Evolutionary conservation across 2,888 invertebrate genomes (phyloP).

Genomic region (Ferrisia virgata): DNA sequence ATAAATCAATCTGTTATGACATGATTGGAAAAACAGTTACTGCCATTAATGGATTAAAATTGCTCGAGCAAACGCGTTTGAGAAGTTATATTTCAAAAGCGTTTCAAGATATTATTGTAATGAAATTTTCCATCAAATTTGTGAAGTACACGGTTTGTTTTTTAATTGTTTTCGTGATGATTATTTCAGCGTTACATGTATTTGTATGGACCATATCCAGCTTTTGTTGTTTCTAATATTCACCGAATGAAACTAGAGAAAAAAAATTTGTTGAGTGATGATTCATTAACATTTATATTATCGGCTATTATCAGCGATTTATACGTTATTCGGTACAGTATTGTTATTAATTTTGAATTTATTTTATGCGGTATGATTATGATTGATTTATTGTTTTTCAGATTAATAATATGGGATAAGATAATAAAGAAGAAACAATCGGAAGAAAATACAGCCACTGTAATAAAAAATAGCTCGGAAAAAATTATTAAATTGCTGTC

Average conservation of each 20-base stretch:
- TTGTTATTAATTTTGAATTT: not conserved
- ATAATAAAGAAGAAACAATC: not conserved
- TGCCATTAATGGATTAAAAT: not conserved
- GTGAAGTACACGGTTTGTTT: not conserved
- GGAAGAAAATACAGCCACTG: not conserved
- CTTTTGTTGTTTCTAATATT: not conserved
- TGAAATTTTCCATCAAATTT: not conserved
- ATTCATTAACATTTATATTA: not conserved
- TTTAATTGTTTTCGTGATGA: not conserved
- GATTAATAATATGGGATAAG: not conserved
- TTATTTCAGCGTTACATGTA: slow-evolving; percentile 6
- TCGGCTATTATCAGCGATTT: not conserved
- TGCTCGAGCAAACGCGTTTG: not conserved
- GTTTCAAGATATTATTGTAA: not conserved
- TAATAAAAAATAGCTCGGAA: not conserved
- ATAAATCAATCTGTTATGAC: not conserved
- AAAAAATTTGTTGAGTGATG: not conserved
- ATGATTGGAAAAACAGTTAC: not conserved
- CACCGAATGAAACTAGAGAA: slow-evolving; percentile 15
- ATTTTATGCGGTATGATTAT: not conserved
- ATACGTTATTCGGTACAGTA: not conserved
- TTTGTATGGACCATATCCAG: slow-evolving; percentile 2
- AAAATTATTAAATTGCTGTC: slow-evolving; percentile 31
- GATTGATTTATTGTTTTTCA: not conserved
- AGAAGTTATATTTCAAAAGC: not conserved